These are phyloP conservation scores for Etia nguti DNA, from an alignment of 2,113 vertebrate species.

Conservation along the genomic window DNA sequence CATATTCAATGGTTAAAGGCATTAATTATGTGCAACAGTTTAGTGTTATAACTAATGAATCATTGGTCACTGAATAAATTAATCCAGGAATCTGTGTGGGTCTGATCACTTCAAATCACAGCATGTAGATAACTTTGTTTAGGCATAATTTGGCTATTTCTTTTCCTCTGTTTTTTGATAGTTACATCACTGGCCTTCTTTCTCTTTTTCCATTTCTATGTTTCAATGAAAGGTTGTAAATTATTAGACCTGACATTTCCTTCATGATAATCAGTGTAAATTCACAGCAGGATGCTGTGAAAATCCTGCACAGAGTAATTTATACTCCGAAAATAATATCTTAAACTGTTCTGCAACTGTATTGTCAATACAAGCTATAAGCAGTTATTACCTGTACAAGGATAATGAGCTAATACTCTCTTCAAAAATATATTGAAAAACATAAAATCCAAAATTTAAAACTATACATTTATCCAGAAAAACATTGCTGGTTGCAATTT, in stretches of 20 bases:
- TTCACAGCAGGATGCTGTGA: not conserved
- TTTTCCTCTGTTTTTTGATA: not conserved
- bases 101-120: slow-evolving; percentile 3
- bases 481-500: not conserved
- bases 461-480: not conserved
- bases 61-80: slow-evolving; percentile 1
- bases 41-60: not conserved
- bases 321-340: not conserved
- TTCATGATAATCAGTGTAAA: not conserved
- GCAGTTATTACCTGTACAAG: not conserved
- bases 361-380: slow-evolving; percentile 21
- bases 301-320: slow-evolving; percentile 14
- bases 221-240: not conserved
- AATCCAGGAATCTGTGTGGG: not conserved
- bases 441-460: not conserved
- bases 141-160: not conserved
- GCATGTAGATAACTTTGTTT: not conserved
- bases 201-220: not conserved
- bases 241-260: not conserved
- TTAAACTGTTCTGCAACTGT: not conserved
- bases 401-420: not conserved
- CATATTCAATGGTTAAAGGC: slow-evolving; percentile 22
- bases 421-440: not conserved
- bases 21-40: not conserved
- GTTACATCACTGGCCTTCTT: not conserved